Percentiles rank a stretch among this genome's conserved stretches.
These are phyloP conservation scores for Sparidentex hasta DNA, from an alignment of 2,797 vertebrate genomes.

Conservation along the genomic window DNA sequence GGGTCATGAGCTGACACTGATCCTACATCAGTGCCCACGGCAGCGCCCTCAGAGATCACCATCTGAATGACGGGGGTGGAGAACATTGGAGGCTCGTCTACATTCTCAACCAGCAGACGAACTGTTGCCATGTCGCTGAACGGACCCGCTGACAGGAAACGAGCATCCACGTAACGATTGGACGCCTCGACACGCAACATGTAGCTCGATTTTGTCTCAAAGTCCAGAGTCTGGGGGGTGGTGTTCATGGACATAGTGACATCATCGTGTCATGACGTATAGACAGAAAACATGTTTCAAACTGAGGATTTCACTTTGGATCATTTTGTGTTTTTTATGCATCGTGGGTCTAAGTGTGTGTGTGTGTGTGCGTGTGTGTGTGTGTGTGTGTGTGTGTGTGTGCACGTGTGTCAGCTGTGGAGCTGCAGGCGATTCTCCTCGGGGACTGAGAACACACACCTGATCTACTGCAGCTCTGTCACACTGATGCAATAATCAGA, in stretches of 20 bases:
- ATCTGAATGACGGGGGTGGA: slow-evolving; percentile 5
- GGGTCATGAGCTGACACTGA: slow-evolving; percentile 59
- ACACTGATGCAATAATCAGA: slow-evolving; percentile 10
- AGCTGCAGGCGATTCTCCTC: slow-evolving; percentile 18
- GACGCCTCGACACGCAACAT: slow-evolving; percentile 38
- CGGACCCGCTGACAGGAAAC: slow-evolving; percentile 23
- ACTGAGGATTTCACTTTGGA: not conserved
- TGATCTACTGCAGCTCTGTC: too few species aligned
- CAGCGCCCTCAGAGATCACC: slow-evolving; percentile 54
- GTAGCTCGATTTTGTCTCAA: slow-evolving; percentile 87
- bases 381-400: too few species aligned
- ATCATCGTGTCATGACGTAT: not conserved
- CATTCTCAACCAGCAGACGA: slow-evolving; percentile 50
- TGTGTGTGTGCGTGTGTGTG: too few species aligned
- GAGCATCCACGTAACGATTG: slow-evolving; percentile 51
- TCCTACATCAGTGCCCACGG: slow-evolving; percentile 48
- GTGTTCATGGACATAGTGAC: not conserved
- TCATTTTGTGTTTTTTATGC: not conserved
- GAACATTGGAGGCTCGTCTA: slow-evolving; percentile 57
- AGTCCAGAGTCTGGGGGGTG: slow-evolving; percentile 88
- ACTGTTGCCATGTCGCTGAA: slow-evolving; percentile 47
- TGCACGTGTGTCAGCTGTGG: slow-evolving; percentile 13
- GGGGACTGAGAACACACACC: slow-evolving; percentile 9
- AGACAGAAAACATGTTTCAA: too few species aligned
- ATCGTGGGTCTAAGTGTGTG: not conserved